Evolutionary conservation across 2,888 invertebrate genomes (phyloP).

Genomic region (Pecten maximus): DNA sequence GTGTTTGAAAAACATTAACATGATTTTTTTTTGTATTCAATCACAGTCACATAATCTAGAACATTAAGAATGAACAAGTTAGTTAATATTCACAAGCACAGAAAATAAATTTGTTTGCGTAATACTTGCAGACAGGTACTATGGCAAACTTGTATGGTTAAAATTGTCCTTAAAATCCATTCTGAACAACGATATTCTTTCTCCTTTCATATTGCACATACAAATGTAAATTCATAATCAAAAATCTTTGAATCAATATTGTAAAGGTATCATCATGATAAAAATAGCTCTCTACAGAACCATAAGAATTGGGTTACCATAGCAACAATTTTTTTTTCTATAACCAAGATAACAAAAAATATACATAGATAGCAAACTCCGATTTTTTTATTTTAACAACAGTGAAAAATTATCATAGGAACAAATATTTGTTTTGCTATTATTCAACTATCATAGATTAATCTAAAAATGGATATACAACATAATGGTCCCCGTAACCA

Average conservation of each 20-base stretch:
- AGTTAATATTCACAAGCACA: not conserved
- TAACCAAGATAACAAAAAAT: not conserved
- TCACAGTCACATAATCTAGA: not conserved
- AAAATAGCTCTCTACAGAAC: not conserved
- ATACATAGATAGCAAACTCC: not conserved
- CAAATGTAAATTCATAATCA: not conserved
- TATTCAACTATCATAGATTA: no score
- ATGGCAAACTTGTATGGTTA: not conserved
- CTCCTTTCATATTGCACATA: not conserved
- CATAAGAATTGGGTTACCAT: not conserved
- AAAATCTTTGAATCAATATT: not conserved
- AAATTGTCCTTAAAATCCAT: not conserved
- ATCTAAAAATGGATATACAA: no score
- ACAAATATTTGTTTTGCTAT: no score
- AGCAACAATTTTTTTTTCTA: not conserved
- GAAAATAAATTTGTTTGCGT: not conserved
- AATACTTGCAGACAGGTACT: not conserved
- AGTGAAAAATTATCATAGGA: no score
- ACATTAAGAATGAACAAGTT: not conserved
- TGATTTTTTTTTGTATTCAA: not conserved
- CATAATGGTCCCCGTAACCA: not conserved
- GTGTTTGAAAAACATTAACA: not conserved
- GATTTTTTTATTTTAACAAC: no score
- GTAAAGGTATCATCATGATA: not conserved
- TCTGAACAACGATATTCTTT: not conserved